Base-by-base conservation (phyloP, 1,140 invertebrate genomes). In the Euwallacea fornicatus region DNA sequence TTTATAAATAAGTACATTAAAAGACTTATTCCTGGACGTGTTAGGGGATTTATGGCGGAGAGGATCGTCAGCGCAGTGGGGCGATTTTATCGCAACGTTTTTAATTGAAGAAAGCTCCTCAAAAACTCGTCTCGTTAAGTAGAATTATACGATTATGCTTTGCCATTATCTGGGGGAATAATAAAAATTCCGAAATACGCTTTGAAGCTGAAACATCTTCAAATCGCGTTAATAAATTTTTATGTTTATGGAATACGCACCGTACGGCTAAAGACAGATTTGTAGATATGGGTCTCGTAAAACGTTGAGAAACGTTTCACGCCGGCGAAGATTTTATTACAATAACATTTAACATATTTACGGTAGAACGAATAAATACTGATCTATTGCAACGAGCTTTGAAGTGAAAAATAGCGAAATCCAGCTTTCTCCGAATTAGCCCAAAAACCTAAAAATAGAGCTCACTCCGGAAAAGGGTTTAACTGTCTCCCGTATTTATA, bases 331-430 rank as follows among this genome's bases (percentile, higher is more conserved):
- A 66, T 67, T 67, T 67, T 67, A 67, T 67, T 67, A 67, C 65
- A 59, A 67, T 55, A 67, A 67, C 65, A 67, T 67, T 67, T 67
- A 67, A 67, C 47, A 67, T 67, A 67, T 67, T 55, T 67, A 67
- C 54, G 53, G 11, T 33, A 56, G 42, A n/a, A 33, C 21, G 53
- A 13, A 59, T 67, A 67, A 67, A 67, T 67, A 67, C 42, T 9
- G 60, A 64, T 33, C 21, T 33, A 33, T 33, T 33, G 21, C 21
- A 4, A 33, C 4, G 21, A 33, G 21, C 21, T 33, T 33, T 33
- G 21, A 33, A 33, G 21, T 33, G 21, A 33, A 33, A 33, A 1
- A 33, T 33, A 33, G 21, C 21, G 4, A 33, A 33, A 33, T 33
- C 21, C 21, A 2, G 1, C 21, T 33, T 33, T 33, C 21, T 33